These are phyloP conservation scores for Muscicapa striata DNA, from an alignment of 2,797 vertebrate genomes.

Conservation along the genomic window DNA sequence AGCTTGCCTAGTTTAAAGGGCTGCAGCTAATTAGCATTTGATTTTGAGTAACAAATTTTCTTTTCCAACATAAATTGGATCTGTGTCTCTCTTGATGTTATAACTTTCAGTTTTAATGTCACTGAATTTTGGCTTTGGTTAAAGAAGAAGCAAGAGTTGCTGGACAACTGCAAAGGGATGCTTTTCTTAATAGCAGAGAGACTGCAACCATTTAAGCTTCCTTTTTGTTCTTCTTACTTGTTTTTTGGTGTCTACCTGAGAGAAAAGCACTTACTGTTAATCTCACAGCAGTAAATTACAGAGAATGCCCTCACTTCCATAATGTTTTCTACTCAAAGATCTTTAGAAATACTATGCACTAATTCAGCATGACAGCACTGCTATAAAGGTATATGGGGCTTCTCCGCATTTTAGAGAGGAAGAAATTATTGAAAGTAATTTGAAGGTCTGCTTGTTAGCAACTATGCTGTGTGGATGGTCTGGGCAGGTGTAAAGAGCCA, in stretches of 20 bases:
- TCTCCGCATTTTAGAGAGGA: neutral
- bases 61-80: conserved; percentile 13
- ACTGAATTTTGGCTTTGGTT: neutral
- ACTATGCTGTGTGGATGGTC: neutral
- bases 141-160: neutral
- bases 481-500: neutral
- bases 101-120: conserved; percentile 2
- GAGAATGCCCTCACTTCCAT: neutral
- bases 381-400: neutral
- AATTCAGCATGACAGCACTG: neutral
- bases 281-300: neutral
- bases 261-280: neutral
- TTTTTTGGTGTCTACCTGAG: neutral
- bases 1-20: neutral
- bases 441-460: neutral
- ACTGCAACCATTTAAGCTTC: neutral
- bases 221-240: neutral
- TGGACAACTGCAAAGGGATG: neutral
- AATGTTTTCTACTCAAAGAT: neutral
- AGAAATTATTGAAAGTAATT: neutral
- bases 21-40: conserved; percentile 25
- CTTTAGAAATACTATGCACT: neutral
- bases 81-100: conserved; percentile 8
- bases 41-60: conserved; percentile 60
- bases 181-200: neutral